Base-by-base conservation (phyloP, 2,888 invertebrate species). In the Cecidostiba fungosa region DNA sequence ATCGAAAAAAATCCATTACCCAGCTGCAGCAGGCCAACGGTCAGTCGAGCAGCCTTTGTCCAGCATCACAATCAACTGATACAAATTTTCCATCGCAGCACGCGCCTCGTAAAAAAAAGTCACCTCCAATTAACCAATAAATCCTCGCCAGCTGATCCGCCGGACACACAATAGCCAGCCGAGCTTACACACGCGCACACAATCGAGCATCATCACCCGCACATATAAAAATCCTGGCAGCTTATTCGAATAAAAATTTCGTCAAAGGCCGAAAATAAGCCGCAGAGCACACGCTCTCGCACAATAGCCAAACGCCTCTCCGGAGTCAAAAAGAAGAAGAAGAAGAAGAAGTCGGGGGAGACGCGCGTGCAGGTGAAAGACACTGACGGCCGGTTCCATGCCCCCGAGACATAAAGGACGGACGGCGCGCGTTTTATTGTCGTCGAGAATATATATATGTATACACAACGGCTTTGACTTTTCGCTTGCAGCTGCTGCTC, bases 361-460 rank as follows among this genome's bases (percentile, higher is more conserved):
- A 66, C 54, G 76, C 74, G 80, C 76, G 85, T 62, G 85, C 85
- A 85, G 85, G 85, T 85, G 81, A 85, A 81, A 72, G 84, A 79
- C 23, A 73, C 23, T 32, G 16, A 26, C 54, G 77, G 70, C 69
- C 54, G 54, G 82, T 36, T 70, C 19, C 14, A 70, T 70, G 59
- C 54, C 80, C 80, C 54, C 84, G 80, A 10, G 43, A 23, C 16
- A 72, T 29, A 50, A 77, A 43, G 23, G 78, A 8, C 62, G 47
- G 10, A 70, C 59, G 62, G 70, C 54, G 72, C 72, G 16, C 29
- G 16, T 82, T 72, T 80, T 81, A 84, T 84, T 84, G 84, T 39
- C 69, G 69, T 36, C 26, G 50, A 59, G 23, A 10, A 8, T 66
- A 26, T 26, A n/a, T 14, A 66, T 66, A 66, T 26, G 12, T 62